phyloP scores from a whole-genome alignment of 2,888 invertebrate species.

The Julus scandinavius region DNA sequence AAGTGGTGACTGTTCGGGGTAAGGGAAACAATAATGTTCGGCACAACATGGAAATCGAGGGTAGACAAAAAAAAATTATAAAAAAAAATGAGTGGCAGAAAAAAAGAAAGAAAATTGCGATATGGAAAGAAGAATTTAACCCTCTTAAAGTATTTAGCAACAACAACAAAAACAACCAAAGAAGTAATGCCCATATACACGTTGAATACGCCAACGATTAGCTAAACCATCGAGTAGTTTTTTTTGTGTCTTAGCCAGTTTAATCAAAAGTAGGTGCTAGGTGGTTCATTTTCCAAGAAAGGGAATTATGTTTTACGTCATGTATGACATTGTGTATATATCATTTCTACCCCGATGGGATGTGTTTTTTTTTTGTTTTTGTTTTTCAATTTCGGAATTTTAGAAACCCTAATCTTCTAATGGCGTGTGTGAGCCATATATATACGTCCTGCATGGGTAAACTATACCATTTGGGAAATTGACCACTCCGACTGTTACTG shows the following conservation, averaged over 20 bases:
- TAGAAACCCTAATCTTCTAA: too few relatives aligned
- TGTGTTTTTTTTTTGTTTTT: background rate
- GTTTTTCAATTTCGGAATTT: too few relatives aligned
- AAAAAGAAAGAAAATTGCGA: slow-evolving; percentile 68
- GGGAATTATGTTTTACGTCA: slow-evolving; percentile 19
- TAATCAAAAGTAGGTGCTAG: background rate
- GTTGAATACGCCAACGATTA: background rate
- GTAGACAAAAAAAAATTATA: background rate
- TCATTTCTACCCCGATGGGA: background rate
- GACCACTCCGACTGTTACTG: too few relatives aligned
- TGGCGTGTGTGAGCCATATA: too few relatives aligned
- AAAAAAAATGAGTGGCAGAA: slow-evolving; percentile 72
- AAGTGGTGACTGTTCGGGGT: slow-evolving; percentile 22
- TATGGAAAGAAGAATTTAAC: background rate
- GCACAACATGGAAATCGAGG: slow-evolving; percentile 21
- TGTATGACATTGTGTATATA: background rate
- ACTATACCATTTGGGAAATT: too few relatives aligned
- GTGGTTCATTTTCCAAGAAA: slow-evolving; percentile 2
- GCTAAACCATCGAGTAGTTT: background rate
- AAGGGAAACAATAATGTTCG: slow-evolving; percentile 45
- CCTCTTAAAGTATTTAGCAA: slow-evolving; percentile 13
- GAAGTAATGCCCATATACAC: background rate
- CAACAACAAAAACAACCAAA: background rate
- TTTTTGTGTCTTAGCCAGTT: background rate
- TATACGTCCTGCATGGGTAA: too few relatives aligned